These are phyloP conservation scores for Zaprionus camerounensis DNA, from an alignment of 1,140 invertebrate genomes.

Conservation along the genomic window DNA sequence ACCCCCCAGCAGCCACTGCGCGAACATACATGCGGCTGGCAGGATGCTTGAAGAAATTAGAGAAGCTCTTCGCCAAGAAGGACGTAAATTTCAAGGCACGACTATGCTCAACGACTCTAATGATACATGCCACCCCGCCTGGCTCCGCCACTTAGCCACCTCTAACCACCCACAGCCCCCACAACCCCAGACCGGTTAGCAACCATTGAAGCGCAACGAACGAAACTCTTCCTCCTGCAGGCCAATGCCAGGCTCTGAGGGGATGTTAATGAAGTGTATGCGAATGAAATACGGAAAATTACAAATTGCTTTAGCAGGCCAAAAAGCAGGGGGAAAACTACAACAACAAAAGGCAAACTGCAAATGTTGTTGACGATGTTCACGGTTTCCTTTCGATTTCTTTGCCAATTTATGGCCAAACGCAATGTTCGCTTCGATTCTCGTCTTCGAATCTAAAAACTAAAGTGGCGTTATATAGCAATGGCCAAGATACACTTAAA, in stretches of 20 bases:
- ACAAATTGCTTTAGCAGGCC: constrained; percentile 66
- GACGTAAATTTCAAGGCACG: constrained; percentile 76
- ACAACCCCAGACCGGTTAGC: constrained; percentile 36
- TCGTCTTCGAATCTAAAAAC: constrained; percentile 17
- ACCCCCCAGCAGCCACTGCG: constrained; percentile 18
- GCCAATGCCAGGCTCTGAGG: constrained; percentile 18
- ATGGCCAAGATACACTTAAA: constrained; percentile 31
- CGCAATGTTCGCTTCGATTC: constrained; percentile 52
- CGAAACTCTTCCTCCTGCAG: constrained; percentile 57
- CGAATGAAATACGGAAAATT: constrained; percentile 83
- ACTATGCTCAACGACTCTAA: constrained; percentile 71
- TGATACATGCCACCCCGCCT: constrained; percentile 66
- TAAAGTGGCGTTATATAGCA: constrained; percentile 63
- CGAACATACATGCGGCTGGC: constrained; percentile 59
- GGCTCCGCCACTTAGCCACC: background rate
- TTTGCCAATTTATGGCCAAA: constrained; percentile 72
- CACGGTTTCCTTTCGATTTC: constrained; percentile 83
- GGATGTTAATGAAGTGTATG: constrained; percentile 81
- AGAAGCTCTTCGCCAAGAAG: constrained; percentile 76
- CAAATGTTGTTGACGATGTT: constrained; percentile 82
- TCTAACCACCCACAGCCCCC: background rate
- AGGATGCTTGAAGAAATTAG: constrained; percentile 76
- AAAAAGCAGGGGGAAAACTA: constrained; percentile 25
- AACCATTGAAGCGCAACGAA: constrained; percentile 72
- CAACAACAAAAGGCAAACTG: constrained; percentile 51